Percentiles rank a stretch among this genome's conserved stretches.
phyloP scores from a whole-genome alignment of 2,888 invertebrate species.

The Drosophila suboccidentalis region DNA sequence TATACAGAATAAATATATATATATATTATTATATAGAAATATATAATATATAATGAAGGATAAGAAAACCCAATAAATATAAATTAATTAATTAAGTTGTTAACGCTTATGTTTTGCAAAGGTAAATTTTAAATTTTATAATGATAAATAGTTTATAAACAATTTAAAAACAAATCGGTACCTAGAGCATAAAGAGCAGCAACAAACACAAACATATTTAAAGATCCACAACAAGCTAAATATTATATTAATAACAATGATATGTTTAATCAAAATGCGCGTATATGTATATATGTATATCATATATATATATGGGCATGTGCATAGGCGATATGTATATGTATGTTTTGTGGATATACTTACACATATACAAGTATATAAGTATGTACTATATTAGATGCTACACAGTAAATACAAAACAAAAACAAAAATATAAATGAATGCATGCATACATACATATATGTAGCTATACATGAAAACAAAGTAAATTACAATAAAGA shows the following conservation, averaged over 20 bases:
- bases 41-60: slow-evolving; percentile 27
- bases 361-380: slow-evolving; percentile 1
- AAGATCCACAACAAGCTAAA: slow-evolving; percentile 74
- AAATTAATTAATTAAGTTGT: slow-evolving; percentile 72
- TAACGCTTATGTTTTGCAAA: slow-evolving; percentile 77
- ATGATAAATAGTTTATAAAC: slow-evolving; percentile 50
- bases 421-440: neutral
- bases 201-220: slow-evolving; percentile 74
- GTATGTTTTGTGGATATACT: slow-evolving; percentile 26
- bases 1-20: slow-evolving; percentile 38
- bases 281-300: slow-evolving; percentile 17
- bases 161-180: slow-evolving; percentile 55
- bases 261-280: slow-evolving; percentile 20
- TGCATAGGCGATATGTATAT: slow-evolving; percentile 33
- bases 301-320: slow-evolving; percentile 14
- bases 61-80: slow-evolving; percentile 50
- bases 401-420: slow-evolving; percentile 45
- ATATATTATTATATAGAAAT: slow-evolving; percentile 42
- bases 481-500: slow-evolving; percentile 81
- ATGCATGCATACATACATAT: slow-evolving; percentile 19
- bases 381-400: slow-evolving; percentile 53
- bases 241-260: slow-evolving; percentile 63
- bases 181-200: slow-evolving; percentile 76
- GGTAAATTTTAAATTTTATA: slow-evolving; percentile 70
- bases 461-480: slow-evolving; percentile 35